Conservation (phyloP, 1,140 invertebrate species). For the Mactra quadrangularis region DNA sequence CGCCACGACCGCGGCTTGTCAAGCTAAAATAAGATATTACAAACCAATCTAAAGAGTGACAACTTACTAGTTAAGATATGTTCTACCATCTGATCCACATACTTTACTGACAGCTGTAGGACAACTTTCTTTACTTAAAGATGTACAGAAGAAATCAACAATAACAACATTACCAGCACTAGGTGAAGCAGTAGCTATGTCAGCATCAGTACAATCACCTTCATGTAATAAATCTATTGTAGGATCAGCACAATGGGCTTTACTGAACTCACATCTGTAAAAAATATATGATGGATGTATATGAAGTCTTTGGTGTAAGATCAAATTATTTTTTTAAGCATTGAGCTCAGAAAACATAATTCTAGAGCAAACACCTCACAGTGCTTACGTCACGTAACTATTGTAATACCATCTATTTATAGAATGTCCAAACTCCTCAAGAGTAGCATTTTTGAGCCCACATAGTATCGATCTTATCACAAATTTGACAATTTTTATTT, state of each 20-base stretch:
- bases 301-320: not conserved
- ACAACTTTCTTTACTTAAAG: slow-evolving; percentile 16
- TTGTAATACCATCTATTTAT: too few species aligned
- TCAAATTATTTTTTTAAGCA: not conserved
- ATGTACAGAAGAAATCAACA: slow-evolving; percentile 42
- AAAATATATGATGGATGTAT: not conserved
- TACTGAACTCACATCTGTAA: slow-evolving; percentile 46
- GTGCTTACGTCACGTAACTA: too few species aligned
- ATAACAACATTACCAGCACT: slow-evolving; percentile 20
- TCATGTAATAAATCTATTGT: slow-evolving; percentile 21
- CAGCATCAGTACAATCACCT: slow-evolving; percentile 23
- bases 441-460: not conserved
- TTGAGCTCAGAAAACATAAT: not conserved
- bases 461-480: not conserved
- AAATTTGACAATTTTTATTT: too few species aligned
- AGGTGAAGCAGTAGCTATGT: not conserved
- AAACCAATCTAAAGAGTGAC: too few species aligned
- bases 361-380: not conserved
- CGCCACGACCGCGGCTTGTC: too few species aligned
- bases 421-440: too few species aligned
- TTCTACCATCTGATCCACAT: slow-evolving; percentile 24
- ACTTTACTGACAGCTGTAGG: slow-evolving; percentile 11
- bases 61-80: slow-evolving; percentile 35
- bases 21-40: too few species aligned
- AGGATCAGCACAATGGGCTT: slow-evolving; percentile 36